Conservation (phyloP, 2,797 vertebrate genomes). For the Brachyrhaphis roseni region DNA sequence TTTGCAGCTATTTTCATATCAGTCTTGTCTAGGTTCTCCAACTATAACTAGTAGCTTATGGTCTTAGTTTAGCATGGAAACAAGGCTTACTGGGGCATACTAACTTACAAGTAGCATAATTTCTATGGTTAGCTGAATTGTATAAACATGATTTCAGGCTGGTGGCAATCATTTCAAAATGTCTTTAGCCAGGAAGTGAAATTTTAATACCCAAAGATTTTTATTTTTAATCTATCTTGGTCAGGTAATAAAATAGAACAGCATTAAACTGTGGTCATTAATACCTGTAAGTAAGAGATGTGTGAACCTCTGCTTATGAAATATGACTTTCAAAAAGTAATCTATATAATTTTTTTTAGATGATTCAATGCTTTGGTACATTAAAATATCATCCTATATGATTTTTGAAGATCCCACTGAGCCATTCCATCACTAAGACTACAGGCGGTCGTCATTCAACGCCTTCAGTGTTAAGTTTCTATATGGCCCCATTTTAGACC, state of each 20-base stretch:
- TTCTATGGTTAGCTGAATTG: background rate
- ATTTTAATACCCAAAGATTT: background rate
- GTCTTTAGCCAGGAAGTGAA: background rate
- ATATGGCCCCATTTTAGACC: background rate
- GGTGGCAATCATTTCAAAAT: background rate
- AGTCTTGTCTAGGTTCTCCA: background rate
- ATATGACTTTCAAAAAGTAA: background rate
- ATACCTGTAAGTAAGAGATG: constrained; percentile 11
- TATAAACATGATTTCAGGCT: background rate
- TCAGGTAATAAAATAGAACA: background rate
- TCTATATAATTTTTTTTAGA: background rate
- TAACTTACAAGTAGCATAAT: background rate
- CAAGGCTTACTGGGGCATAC: background rate
- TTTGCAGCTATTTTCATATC: background rate
- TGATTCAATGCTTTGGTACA: background rate
- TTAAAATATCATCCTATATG: constrained; percentile 3
- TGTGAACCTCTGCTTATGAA: constrained; percentile 11
- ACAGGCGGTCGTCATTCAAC: background rate
- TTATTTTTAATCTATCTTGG: background rate
- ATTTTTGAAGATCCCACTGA: background rate
- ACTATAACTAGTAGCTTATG: background rate
- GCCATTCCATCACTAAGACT: background rate
- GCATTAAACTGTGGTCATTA: constrained; percentile 4
- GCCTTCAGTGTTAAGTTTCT: background rate
- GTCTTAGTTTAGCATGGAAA: background rate